These are phyloP conservation scores for Mycalesis mineus DNA, from an alignment of 2,888 invertebrate genomes.

Conservation along the genomic window DNA sequence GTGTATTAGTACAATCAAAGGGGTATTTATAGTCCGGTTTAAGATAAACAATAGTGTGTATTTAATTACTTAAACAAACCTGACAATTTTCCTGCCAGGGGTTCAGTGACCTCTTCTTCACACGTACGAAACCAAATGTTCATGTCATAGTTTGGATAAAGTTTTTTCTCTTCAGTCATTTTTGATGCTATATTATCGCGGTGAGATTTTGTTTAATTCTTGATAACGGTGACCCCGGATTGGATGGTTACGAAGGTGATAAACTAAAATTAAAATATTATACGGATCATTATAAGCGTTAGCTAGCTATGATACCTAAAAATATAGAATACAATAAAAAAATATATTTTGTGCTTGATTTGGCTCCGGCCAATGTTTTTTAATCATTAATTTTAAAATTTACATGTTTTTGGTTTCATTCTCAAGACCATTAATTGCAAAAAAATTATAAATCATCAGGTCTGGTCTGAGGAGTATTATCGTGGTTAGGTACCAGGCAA, in stretches of 20 bases:
- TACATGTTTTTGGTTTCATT: too few relatives aligned
- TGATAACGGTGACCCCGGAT: neutral
- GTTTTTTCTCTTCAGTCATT: slow-evolving; percentile 23
- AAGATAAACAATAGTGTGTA: neutral
- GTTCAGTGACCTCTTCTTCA: slow-evolving; percentile 81
- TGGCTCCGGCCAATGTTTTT: too few relatives aligned
- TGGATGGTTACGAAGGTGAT: neutral
- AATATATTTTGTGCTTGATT: too few relatives aligned
- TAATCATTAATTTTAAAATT: too few relatives aligned
- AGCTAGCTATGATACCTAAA: neutral
- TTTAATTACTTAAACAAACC: slow-evolving; percentile 49
- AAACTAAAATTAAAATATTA: neutral
- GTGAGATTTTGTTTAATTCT: neutral
- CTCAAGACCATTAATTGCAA: too few relatives aligned
- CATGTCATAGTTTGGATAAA: slow-evolving; percentile 79
- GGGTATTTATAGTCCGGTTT: too few relatives aligned
- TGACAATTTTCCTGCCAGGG: slow-evolving; percentile 77
- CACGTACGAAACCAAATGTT: slow-evolving; percentile 86
- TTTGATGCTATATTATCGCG: neutral
- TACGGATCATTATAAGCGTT: neutral
- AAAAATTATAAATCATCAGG: too few relatives aligned
- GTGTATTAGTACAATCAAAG: too few relatives aligned
- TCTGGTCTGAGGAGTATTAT: too few relatives aligned
- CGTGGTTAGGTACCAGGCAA: too few relatives aligned
- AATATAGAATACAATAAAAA: too few relatives aligned